Percentiles rank a stretch among this genome's conserved stretches.
These are phyloP conservation scores for Lordiphosa collinella DNA, from an alignment of 1,140 invertebrate genomes.

Conservation along the genomic window DNA sequence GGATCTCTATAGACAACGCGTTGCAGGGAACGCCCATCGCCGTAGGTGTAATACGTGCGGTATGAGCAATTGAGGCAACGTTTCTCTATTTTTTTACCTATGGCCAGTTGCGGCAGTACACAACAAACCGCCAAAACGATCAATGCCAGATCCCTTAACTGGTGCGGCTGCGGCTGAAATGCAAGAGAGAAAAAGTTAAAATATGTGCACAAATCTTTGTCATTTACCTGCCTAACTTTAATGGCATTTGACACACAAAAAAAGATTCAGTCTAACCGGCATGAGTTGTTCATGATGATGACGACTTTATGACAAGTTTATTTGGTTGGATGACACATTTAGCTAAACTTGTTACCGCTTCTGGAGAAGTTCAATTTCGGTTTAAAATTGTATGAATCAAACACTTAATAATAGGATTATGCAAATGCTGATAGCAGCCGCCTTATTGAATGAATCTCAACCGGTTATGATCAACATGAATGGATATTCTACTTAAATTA, in stretches of 20 bases:
- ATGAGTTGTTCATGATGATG: conserved; percentile 43
- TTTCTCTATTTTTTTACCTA: conserved; percentile 68
- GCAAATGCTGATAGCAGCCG: conserved; percentile 35
- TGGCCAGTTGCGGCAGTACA: conserved; percentile 25
- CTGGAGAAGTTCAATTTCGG: conserved; percentile 44
- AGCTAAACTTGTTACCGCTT: conserved; percentile 46
- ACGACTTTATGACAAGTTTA: conserved; percentile 12
- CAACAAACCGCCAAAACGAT: conserved; percentile 36
- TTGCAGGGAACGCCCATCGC: conserved; percentile 58
- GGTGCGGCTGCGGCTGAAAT: conserved; percentile 21
- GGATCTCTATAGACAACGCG: conserved; percentile 60
- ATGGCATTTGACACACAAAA: not conserved
- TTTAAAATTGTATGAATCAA: conserved; percentile 41
- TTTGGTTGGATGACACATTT: conserved; percentile 44
- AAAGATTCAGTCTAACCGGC: not conserved
- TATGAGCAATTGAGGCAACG: conserved; percentile 66
- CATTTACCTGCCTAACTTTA: too few species aligned
- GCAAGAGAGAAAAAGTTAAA: not conserved
- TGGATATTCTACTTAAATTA: conserved; percentile 23
- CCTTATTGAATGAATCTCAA: conserved; percentile 27
- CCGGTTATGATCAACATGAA: conserved; percentile 7
- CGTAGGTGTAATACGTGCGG: conserved; percentile 68
- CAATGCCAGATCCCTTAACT: conserved; percentile 38
- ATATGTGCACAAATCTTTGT: not conserved
- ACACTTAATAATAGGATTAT: conserved; percentile 45